Base-by-base conservation (phyloP, 2,888 invertebrate genomes). In the Cryptocephalus moraei region DNA sequence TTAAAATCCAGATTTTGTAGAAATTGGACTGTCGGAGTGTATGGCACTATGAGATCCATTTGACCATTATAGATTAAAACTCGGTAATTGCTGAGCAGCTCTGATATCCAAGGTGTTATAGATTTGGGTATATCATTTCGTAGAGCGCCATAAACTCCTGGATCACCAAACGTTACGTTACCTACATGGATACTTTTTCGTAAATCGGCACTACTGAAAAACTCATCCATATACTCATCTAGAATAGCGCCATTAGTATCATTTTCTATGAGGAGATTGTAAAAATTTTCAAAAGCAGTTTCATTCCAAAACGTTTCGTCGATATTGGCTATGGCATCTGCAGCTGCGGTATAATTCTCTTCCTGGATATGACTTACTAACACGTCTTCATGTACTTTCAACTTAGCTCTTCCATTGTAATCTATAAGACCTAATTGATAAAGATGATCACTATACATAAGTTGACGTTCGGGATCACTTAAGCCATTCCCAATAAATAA, bases 41-140 rank as follows among this genome's bases (percentile, higher is more conserved):
- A 88, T 0, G 90, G 87, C 0, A 91, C 86, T 52, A 91, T 87
- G 10, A 93, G 82, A 65, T 94, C 93, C 52, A 93, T 65, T 64
- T 93, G 92, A 0, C 93, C 93, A 63, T 81, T 91, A 66, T 91
- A 93, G 46, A 91, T 75, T 38, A 91, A 9, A 8, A 36, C 43
- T 3, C 36, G 12, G 9, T 34, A 34, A 12, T 43, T 33, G 33
- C 13, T 13, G 3, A 34, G 13, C 1, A 34, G 11, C 34, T 43
- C 34, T 13, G 36, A 14, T 4, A 43, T 13, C 43, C 43, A 43
- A 10, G 43, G 14, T n/a, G 12, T 12, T 31, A 43, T 13, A 34
- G 34, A 34, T 34, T 34, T 33, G 14, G 33, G 43, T 34, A 43
- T 43, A 13, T 43, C 43, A 22, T 34, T 13, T 11, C 11, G 2